Conservation (phyloP, 2,888 invertebrate genomes). For the Orchesellides sinensis region DNA sequence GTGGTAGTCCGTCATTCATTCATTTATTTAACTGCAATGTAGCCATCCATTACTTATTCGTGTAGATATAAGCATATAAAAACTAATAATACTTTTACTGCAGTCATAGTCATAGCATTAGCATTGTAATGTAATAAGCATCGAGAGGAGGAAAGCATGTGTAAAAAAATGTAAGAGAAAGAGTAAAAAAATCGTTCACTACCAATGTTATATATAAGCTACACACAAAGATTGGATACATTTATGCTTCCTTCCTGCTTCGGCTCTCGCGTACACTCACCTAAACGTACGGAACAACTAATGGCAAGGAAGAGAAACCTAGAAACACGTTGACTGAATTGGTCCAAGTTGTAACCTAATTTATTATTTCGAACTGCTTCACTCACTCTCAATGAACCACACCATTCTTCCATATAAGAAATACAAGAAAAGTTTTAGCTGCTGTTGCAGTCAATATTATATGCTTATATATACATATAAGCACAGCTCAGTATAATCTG, state of each 20-base stretch:
- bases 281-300: not conserved
- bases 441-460: not conserved
- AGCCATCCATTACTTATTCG: too few species aligned
- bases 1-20: too few species aligned
- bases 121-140: too few species aligned
- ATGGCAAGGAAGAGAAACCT: not conserved
- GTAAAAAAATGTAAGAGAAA: too few species aligned
- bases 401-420: not conserved
- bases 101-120: too few species aligned
- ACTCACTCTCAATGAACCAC: not conserved
- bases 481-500: too few species aligned
- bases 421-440: not conserved
- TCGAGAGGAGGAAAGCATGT: too few species aligned
- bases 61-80: too few species aligned
- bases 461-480: too few species aligned
- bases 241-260: slow-evolving; percentile 7
- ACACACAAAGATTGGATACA: not conserved
- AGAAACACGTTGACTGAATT: slow-evolving; percentile 47
- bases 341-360: slow-evolving; percentile 59
- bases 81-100: too few species aligned
- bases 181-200: not conserved
- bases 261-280: not conserved
- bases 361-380: slow-evolving; percentile 51
- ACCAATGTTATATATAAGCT: not conserved
- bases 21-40: too few species aligned